These are phyloP conservation scores for Hyphantria cunea DNA, from an alignment of 1,140 invertebrate genomes.

Conservation along the genomic window DNA sequence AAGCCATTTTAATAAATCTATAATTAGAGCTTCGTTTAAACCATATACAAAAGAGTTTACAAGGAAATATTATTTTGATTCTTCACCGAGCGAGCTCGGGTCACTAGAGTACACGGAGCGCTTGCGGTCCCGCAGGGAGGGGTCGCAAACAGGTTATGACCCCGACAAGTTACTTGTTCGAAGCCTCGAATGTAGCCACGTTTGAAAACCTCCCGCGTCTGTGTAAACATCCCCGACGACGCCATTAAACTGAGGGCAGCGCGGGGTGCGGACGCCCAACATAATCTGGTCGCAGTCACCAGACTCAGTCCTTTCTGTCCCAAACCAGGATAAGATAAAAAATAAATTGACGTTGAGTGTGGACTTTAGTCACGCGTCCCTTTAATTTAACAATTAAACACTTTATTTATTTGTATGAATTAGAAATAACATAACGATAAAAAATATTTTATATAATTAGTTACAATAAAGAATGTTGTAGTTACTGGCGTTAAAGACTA, in stretches of 20 bases:
- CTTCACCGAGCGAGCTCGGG: constrained; percentile 56
- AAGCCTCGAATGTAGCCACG: constrained; percentile 64
- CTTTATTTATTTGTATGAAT: not conserved
- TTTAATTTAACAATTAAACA: constrained; percentile 28
- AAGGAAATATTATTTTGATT: constrained; percentile 45
- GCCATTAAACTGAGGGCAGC: constrained; percentile 4
- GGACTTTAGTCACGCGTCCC: constrained; percentile 39
- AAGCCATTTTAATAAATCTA: not conserved
- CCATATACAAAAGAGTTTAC: constrained; percentile 18
- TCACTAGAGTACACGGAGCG: constrained; percentile 62
- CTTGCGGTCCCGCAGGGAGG: constrained; percentile 67
- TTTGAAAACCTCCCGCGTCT: constrained; percentile 48
- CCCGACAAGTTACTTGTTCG: constrained; percentile 78
- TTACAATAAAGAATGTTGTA: not conserved
- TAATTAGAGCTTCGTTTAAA: not conserved
- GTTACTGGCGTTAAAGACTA: too few relatives aligned
- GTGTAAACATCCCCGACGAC: constrained; percentile 38
- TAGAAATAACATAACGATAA: constrained; percentile 2
- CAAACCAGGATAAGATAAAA: constrained; percentile 75
- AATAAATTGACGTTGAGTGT: constrained; percentile 66
- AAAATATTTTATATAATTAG: not conserved
- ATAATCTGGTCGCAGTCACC: constrained; percentile 51
- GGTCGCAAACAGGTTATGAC: constrained; percentile 81
- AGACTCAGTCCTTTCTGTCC: constrained; percentile 68
- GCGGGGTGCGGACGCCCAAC: constrained; percentile 41